phyloP scores from a whole-genome alignment of 2,888 invertebrate genomes.

The Lapara coniferarum region DNA sequence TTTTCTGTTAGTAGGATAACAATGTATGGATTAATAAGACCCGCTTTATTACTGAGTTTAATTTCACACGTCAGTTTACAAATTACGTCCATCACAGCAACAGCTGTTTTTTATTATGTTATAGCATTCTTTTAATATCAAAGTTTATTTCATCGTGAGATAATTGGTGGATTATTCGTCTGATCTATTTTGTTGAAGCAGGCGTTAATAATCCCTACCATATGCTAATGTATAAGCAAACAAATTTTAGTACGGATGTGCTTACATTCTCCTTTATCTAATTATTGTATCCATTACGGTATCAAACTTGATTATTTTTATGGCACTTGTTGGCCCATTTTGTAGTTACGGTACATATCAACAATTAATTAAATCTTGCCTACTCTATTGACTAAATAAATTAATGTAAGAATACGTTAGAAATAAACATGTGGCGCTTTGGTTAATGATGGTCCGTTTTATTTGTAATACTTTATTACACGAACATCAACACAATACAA shows the following conservation, averaged over 20 bases:
- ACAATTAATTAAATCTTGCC: neutral
- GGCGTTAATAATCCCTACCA: constrained; percentile 8
- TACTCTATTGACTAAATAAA: neutral
- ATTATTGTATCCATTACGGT: constrained; percentile 7
- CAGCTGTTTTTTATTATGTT: constrained; percentile 17
- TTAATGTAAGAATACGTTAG: neutral
- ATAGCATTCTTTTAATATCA: constrained; percentile 13
- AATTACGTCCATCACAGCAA: neutral
- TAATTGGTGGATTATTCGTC: constrained; percentile 13
- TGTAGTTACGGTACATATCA: neutral
- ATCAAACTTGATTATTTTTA: constrained; percentile 8
- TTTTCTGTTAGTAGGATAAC: too few species aligned
- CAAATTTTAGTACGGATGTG: constrained; percentile 1
- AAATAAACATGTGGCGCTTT: too few species aligned
- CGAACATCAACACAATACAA: too few species aligned
- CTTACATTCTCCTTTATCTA: constrained; percentile 6
- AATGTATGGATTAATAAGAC: neutral
- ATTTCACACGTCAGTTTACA: constrained; percentile 8
- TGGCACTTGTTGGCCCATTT: neutral
- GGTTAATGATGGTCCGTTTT: too few species aligned
- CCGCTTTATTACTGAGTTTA: neutral
- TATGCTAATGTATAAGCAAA: constrained; percentile 11
- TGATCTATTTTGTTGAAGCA: constrained; percentile 23
- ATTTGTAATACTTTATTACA: too few species aligned
- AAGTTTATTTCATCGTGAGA: constrained; percentile 16